Evolutionary conservation across 1,140 invertebrate species (phyloP).

Genomic region (Temnothorax longispinosus): DNA sequence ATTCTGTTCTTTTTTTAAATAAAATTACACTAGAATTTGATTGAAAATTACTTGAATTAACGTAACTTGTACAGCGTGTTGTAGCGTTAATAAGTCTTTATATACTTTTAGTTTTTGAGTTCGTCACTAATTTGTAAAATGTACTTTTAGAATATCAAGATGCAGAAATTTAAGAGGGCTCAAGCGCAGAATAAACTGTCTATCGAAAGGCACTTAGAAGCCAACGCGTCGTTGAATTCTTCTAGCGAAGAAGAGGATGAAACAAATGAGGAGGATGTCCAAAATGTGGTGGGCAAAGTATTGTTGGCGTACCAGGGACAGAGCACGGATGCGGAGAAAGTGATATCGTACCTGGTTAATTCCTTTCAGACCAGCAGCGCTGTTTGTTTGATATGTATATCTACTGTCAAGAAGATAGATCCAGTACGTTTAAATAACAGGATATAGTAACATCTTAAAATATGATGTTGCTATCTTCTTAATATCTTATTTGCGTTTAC

Average conservation of each 20-base stretch:
- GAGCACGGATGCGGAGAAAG: conserved; percentile 86
- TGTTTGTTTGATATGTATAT: conserved; percentile 97
- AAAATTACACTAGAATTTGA: not conserved
- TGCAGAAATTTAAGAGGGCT: conserved; percentile 86
- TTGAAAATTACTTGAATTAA: not conserved
- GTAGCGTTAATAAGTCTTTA: not conserved
- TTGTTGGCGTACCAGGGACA: conserved; percentile 84
- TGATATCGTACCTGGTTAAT: conserved; percentile 91
- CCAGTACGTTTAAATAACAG: conserved; percentile 85
- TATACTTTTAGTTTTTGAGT: not conserved
- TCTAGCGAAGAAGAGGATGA: conserved; percentile 83
- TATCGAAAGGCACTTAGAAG: conserved; percentile 87
- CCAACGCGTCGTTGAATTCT: conserved; percentile 81
- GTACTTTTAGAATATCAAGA: conserved; percentile 61
- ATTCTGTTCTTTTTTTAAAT: not conserved
- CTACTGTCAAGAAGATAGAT: conserved; percentile 93
- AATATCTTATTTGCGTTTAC: conserved; percentile 5
- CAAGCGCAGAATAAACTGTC: conserved; percentile 87
- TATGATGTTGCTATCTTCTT: not conserved
- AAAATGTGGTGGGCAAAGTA: conserved; percentile 79
- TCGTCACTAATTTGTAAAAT: not conserved
- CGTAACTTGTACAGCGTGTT: not conserved
- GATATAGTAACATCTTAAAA: conserved; percentile 26
- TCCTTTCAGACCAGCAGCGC: conserved; percentile 91
- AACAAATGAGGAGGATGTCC: conserved; percentile 75